These are phyloP conservation scores for Cydia amplana DNA, from an alignment of 1,140 invertebrate species.

Conservation along the genomic window DNA sequence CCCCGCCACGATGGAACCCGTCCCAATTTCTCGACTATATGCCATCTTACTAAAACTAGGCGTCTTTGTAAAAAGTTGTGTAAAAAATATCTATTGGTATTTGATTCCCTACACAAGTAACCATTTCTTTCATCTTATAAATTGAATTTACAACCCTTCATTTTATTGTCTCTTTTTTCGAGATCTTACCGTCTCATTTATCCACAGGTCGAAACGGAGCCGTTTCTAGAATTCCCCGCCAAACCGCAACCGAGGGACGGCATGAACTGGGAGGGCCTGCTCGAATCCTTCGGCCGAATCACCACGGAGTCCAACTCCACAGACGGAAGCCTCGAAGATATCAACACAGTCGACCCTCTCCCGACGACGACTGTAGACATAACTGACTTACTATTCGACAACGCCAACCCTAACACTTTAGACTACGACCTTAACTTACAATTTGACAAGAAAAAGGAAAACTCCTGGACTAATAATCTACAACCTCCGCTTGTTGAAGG, in stretches of 20 bases:
- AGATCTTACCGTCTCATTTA: not conserved
- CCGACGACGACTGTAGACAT: slow-evolving; percentile 62
- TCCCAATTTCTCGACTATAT: too few relatives aligned
- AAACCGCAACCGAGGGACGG: slow-evolving; percentile 46
- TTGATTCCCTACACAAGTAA: too few relatives aligned
- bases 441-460: slow-evolving; percentile 50
- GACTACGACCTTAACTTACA: slow-evolving; percentile 64
- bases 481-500: slow-evolving; percentile 48
- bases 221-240: slow-evolving; percentile 31
- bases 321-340: slow-evolving; percentile 66
- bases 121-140: too few relatives aligned
- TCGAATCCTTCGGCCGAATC: slow-evolving; percentile 72
- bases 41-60: too few relatives aligned
- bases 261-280: slow-evolving; percentile 70
- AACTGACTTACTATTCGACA: slow-evolving; percentile 69
- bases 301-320: slow-evolving; percentile 74
- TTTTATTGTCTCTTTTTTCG: too few relatives aligned
- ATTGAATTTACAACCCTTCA: too few relatives aligned
- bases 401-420: slow-evolving; percentile 56
- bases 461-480: slow-evolving; percentile 56
- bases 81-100: too few relatives aligned
- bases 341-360: slow-evolving; percentile 56
- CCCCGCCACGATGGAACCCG: too few relatives aligned
- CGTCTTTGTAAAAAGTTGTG: too few relatives aligned
- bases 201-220: slow-evolving; percentile 53